phyloP scores from a whole-genome alignment of 2,888 invertebrate genomes.

The Drosophila parthenogenetica region DNA sequence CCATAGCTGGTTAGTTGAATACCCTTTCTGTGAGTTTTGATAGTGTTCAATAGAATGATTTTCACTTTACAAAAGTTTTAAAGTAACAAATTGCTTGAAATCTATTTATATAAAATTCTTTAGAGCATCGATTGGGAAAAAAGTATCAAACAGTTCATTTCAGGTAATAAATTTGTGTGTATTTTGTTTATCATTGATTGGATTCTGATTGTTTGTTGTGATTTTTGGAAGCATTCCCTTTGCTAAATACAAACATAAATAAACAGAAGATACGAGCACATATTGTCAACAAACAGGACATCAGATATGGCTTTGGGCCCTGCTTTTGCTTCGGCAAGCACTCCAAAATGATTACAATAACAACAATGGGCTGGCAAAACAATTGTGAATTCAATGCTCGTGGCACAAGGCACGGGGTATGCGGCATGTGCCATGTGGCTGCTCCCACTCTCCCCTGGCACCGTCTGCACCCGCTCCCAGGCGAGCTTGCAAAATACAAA shows the following conservation, averaged over 20 bases:
- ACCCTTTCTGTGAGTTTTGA: neutral
- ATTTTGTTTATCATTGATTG: constrained; percentile 10
- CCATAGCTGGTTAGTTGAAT: constrained; percentile 2
- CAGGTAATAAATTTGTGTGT: constrained; percentile 7
- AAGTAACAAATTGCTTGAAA: no score
- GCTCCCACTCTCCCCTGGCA: neutral
- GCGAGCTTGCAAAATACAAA: constrained; percentile 69
- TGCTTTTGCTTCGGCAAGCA: constrained; percentile 55
- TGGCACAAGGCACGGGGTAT: neutral
- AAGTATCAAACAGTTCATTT: neutral
- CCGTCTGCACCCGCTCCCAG: constrained; percentile 44
- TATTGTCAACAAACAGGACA: constrained; percentile 66
- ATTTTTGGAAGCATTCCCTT: constrained; percentile 28
- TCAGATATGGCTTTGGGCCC: constrained; percentile 49
- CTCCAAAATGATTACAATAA: constrained; percentile 45
- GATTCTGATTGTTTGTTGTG: constrained; percentile 5
- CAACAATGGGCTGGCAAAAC: constrained; percentile 39
- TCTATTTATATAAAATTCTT: neutral
- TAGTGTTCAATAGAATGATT: no score
- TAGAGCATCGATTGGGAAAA: neutral
- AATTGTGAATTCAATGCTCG: constrained; percentile 40
- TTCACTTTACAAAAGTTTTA: no score
- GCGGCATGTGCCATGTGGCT: neutral
- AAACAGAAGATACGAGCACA: constrained; percentile 47
- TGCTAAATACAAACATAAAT: constrained; percentile 53